Evolutionary conservation across 2,888 invertebrate species (phyloP).

Genomic region (Crepidodera aurea): DNA sequence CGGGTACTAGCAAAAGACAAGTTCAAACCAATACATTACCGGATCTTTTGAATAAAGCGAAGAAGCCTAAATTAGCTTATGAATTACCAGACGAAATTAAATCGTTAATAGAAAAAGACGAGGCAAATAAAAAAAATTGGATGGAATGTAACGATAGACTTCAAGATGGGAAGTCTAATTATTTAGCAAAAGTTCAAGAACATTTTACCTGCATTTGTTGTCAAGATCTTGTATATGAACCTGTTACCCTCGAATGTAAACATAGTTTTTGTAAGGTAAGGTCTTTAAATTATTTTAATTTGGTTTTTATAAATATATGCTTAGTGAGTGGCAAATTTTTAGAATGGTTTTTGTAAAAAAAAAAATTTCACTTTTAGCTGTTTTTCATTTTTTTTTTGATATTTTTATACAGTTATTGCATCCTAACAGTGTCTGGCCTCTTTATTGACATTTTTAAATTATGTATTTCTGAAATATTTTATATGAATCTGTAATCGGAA

Average conservation of each 20-base stretch:
- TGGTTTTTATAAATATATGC: not conserved
- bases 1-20: constrained; percentile 49
- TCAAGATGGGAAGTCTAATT: constrained; percentile 67
- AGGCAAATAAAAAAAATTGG: constrained; percentile 73
- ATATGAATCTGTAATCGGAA: too few species aligned
- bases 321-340: constrained; percentile 1
- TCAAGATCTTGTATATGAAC: constrained; percentile 74
- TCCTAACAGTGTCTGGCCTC: too few species aligned
- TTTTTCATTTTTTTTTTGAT: too few species aligned
- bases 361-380: too few species aligned
- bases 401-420: too few species aligned
- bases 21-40: constrained; percentile 32
- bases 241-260: constrained; percentile 76
- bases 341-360: too few species aligned
- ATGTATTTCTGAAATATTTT: too few species aligned
- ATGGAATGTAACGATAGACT: constrained; percentile 66
- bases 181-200: constrained; percentile 70
- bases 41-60: constrained; percentile 52
- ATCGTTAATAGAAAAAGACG: constrained; percentile 66
- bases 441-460: too few species aligned
- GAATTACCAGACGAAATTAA: constrained; percentile 54
- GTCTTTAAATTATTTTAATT: constrained; percentile 32
- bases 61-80: constrained; percentile 58
- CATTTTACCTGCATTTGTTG: constrained; percentile 82
- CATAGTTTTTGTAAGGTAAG: constrained; percentile 80